Evolutionary conservation across 2,113 vertebrate genomes (phyloP), one percentile per base, ranked within the genome.

Genomic region (Zosterops lateralis): DNA sequence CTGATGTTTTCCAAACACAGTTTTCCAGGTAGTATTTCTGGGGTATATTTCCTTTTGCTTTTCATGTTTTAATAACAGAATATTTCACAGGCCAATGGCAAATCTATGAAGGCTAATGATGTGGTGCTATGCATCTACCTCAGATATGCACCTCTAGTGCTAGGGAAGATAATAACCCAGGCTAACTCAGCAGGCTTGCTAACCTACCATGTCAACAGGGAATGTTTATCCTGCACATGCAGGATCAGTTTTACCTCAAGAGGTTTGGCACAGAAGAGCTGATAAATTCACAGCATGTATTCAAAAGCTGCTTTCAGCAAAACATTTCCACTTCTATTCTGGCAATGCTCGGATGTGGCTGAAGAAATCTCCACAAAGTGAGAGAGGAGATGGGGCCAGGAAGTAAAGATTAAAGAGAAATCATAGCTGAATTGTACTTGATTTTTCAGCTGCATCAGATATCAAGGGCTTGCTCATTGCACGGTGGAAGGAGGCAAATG

Each of bases 251-350:
- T 92, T 94, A 86, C 71, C 68, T 94, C 26, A 28, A 83, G 65
- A 83, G 72, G 42, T 81, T 92, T 76, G 80, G 20, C 38, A 60
- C 34, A 87, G 42, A 86, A 34, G 13, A 93, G 74, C 8, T 96
- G 90, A 93, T 94, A 92, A 90, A 83, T 91, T 93, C 86, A 89
- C 48, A 89, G 64, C 73, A 50, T 86, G 67, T 67, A 91, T 88
- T 90, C 65, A 90, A 80, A 68, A 64, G 85, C 28, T 32, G 26
- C 57, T 91, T 79, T 81, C 53, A 95, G 61, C 17, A 83, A 93
- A 94, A 42, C 48, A 84, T 86, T 95, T 95, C 83, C 60, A 72
- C 64, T 96, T 91, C 86, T 89, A 81, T 90, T 84, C 89, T 38
- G 70, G 17, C 5, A 5, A 40, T 38, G 12, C 17, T 84, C 67